Percentiles rank a stretch among this genome's conserved stretches.
These are phyloP conservation scores for Alces alces DNA, from an alignment of 2,113 vertebrate genomes.

Conservation along the genomic window DNA sequence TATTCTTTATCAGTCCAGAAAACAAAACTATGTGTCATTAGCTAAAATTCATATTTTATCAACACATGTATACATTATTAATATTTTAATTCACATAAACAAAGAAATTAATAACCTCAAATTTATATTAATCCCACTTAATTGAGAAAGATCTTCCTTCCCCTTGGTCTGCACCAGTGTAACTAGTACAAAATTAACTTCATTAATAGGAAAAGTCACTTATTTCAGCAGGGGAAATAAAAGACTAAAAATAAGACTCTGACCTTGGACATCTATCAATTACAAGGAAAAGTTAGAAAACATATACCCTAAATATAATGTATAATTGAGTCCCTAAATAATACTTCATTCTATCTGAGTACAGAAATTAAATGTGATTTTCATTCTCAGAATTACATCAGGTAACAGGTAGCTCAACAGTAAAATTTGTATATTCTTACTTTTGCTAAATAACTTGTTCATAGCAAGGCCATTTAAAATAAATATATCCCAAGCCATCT, in stretches of 20 bases:
- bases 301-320: neutral
- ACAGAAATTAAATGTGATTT: neutral
- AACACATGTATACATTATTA: neutral
- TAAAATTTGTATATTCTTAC: neutral
- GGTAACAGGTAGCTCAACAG: neutral
- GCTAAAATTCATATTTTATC: slow-evolving; percentile 10
- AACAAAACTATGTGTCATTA: neutral
- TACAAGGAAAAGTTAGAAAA: slow-evolving; percentile 26
- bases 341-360: neutral
- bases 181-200: slow-evolving; percentile 1
- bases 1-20: neutral
- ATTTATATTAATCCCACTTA: neutral
- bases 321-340: slow-evolving; percentile 24
- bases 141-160: neutral
- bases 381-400: neutral
- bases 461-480: slow-evolving; percentile 10
- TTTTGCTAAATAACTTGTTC: slow-evolving; percentile 17
- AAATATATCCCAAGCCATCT: neutral
- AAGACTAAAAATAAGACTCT: neutral
- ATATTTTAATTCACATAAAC: neutral
- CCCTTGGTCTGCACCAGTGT: neutral
- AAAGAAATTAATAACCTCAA: neutral
- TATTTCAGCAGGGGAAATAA: slow-evolving; percentile 13
- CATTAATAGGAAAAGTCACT: slow-evolving; percentile 20
- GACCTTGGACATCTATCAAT: neutral